Conservation (phyloP, 2,797 vertebrate genomes). For the Phoebastria nigripes region DNA sequence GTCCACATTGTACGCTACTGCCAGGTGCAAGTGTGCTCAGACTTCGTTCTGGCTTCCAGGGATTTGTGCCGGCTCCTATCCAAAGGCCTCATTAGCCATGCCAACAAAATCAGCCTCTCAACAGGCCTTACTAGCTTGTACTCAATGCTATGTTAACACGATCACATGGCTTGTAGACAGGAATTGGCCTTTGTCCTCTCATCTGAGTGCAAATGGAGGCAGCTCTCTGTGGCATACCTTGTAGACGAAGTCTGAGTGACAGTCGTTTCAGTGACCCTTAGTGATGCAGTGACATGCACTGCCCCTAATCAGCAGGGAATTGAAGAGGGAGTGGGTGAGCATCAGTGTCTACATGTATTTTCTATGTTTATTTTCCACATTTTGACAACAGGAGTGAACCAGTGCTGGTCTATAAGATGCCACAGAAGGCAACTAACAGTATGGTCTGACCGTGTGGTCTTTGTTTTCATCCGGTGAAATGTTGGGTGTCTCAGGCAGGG, state of each 20-base stretch:
- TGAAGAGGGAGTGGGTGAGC: not conserved
- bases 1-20: accelerated
- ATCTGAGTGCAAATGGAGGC: not conserved
- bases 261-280: not conserved
- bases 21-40: not conserved
- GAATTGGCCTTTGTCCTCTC: not conserved
- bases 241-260: not conserved
- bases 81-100: not conserved
- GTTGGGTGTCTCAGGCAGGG: not conserved
- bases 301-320: not conserved
- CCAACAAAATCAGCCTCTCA: not conserved
- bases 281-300: accelerated
- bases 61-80: not conserved
- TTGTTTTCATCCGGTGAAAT: not conserved
- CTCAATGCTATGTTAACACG: accelerated
- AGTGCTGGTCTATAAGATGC: not conserved
- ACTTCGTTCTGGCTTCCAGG: not conserved
- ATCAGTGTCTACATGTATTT: not conserved
- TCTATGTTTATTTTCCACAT: not conserved
- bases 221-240: not conserved
- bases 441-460: accelerated
- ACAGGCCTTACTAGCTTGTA: not conserved
- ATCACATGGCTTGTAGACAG: not conserved
- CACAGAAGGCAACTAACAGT: not conserved
- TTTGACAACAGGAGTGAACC: not conserved